These are phyloP conservation scores for Heliconius melpomene DNA, from an alignment of 1,140 invertebrate species.

Conservation along the genomic window DNA sequence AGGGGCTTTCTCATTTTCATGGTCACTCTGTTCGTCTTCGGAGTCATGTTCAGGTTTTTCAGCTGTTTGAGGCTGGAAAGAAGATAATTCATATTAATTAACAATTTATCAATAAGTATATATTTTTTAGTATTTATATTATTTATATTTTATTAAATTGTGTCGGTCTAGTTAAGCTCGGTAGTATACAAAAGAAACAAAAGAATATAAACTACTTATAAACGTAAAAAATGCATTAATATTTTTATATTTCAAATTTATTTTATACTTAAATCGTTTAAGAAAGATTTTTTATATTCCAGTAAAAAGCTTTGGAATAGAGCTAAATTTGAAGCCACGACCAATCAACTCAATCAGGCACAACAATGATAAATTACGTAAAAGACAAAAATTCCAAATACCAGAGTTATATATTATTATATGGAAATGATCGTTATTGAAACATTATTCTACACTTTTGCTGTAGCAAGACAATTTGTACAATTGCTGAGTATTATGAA, in stretches of 20 bases:
- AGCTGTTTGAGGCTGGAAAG: conserved; percentile 54
- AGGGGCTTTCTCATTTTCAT: conserved; percentile 72
- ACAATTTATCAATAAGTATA: neutral
- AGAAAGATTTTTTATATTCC: too few species aligned
- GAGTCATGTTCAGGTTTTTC: conserved; percentile 53
- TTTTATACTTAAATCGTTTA: neutral
- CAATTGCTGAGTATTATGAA: conserved; percentile 8
- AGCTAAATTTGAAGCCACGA: too few species aligned
- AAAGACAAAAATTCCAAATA: neutral
- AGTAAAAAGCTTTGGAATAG: too few species aligned
- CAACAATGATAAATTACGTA: neutral
- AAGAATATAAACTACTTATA: too few species aligned
- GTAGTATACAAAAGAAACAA: too few species aligned
- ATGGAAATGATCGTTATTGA: neutral
- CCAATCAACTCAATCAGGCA: too few species aligned
- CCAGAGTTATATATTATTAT: neutral
- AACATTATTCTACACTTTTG: neutral
- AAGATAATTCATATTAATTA: neutral
- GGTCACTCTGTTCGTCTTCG: conserved; percentile 67
- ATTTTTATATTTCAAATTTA: neutral
- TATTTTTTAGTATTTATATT: neutral
- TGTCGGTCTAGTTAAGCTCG: too few species aligned
- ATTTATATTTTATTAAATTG: too few species aligned
- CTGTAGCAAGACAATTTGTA: neutral
- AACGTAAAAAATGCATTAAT: too few species aligned